Evolutionary conservation across 2,888 invertebrate species (phyloP), one percentile per base, ranked within the genome.

Genomic region (Macrosiphum euphorbiae): DNA sequence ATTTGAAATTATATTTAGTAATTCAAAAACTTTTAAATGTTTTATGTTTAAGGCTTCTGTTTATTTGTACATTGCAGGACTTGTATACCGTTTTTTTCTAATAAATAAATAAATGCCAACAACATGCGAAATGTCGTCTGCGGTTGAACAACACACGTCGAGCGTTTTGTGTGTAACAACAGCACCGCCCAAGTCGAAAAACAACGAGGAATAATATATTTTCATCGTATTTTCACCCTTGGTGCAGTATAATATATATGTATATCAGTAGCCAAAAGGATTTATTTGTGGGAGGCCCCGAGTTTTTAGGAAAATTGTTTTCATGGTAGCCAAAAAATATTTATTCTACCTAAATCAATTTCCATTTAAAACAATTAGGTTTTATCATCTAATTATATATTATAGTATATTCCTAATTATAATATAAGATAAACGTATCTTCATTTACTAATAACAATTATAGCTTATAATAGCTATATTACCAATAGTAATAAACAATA

Each of bases 111-210:
- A 35, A 78, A 78, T 41, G 35, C 20, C 78, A 35, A 78, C 35
- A 20, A 78, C 78, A 78, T 35, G 78, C 78, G 20, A 78, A 78
- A 78, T 35, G 78, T 78, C 20, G 78, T 35, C 78, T 78, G 78
- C 35, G 78, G 78, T 78, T 78, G 78, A 78, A 78, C 78, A 78
- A 78, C 78, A 78, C 78, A 78, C 78, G 35, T 78, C 78, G 78
- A 78, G 78, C 20, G 35, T 78, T 78, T 78, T 35, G 35, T 35
- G 78, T 78, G 35, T 78, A 78, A 78, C 78, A 78, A 78, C 78
- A 78, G 78, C 35, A 78, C 78, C 78, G 78, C 78, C 78, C 78
- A 78, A 78, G 78, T 78, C 78, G 78, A 35, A 78, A 35, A 78
- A 78, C 78, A 41, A 35, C 35, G 78, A 78, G 35, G 35, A 35